phyloP scores from a whole-genome alignment of 2,888 invertebrate genomes.

The Drosophila leonis region DNA sequence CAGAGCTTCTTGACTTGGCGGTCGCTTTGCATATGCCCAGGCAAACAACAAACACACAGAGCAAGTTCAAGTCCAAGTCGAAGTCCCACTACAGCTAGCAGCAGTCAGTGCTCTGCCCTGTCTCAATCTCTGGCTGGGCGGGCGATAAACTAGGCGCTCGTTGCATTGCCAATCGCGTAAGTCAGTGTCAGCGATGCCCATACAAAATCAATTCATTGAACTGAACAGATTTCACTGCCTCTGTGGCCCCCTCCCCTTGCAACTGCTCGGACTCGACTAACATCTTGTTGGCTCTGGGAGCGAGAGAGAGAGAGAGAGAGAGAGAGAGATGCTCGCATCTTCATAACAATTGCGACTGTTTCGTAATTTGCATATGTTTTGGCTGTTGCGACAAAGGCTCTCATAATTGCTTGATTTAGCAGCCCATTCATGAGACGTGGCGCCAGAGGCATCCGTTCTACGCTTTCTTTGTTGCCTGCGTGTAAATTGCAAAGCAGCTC shows the following conservation, averaged over 20 bases:
- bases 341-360: slow-evolving; percentile 50
- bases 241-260: not conserved
- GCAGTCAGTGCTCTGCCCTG: slow-evolving; percentile 16
- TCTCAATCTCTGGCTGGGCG: slow-evolving; percentile 55
- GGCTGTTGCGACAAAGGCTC: slow-evolving; percentile 80
- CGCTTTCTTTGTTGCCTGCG: slow-evolving; percentile 34
- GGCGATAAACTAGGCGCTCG: slow-evolving; percentile 62
- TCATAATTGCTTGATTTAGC: slow-evolving; percentile 85
- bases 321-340: slow-evolving; percentile 24
- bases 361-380: slow-evolving; percentile 78
- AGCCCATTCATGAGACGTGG: slow-evolving; percentile 79
- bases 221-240: slow-evolving; percentile 72
- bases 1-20: slow-evolving; percentile 76
- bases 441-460: slow-evolving; percentile 60
- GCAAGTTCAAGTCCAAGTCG: not conserved
- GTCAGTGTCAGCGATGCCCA: slow-evolving; percentile 72
- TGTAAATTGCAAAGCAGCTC: slow-evolving; percentile 71
- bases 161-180: slow-evolving; percentile 65
- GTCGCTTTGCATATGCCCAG: slow-evolving; percentile 71
- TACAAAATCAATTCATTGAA: slow-evolving; percentile 75
- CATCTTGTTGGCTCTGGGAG: not conserved
- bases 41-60: not conserved
- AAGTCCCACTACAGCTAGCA: not conserved
- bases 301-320: not conserved
- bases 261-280: not conserved